phyloP scores from a whole-genome alignment of 2,113 vertebrate species.

The Camelus bactrianus region DNA sequence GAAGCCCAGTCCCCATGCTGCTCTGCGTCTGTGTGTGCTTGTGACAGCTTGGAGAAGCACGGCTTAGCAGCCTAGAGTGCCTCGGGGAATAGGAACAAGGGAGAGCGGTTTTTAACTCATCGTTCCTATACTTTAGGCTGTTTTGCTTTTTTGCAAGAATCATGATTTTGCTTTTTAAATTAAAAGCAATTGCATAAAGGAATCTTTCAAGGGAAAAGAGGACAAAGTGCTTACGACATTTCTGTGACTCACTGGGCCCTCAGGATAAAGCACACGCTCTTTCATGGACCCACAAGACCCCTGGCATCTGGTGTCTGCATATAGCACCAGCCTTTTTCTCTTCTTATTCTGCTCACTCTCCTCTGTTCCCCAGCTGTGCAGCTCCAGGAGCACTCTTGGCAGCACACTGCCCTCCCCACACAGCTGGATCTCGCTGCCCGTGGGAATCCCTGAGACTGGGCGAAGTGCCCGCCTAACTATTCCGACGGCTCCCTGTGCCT shows the following conservation, averaged over 20 bases:
- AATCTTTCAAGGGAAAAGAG: background rate
- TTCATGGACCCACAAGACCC: background rate
- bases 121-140: background rate
- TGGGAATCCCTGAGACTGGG: background rate
- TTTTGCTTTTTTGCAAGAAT: background rate
- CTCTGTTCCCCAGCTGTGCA: background rate
- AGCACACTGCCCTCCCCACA: background rate
- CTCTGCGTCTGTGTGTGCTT: background rate
- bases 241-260: background rate
- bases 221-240: background rate
- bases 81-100: background rate
- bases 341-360: no score
- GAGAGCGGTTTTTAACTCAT: background rate
- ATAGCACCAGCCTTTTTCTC: no score
- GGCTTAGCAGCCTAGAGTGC: background rate
- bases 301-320: background rate
- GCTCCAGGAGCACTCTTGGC: background rate
- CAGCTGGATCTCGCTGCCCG: background rate
- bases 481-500: background rate
- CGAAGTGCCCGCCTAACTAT: background rate
- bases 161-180: background rate
- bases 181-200: conserved; percentile 37
- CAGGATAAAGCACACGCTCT: background rate
- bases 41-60: background rate
- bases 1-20: background rate